phyloP scores from a whole-genome alignment of 1,140 invertebrate species.

The Laodelphax striatellus region DNA sequence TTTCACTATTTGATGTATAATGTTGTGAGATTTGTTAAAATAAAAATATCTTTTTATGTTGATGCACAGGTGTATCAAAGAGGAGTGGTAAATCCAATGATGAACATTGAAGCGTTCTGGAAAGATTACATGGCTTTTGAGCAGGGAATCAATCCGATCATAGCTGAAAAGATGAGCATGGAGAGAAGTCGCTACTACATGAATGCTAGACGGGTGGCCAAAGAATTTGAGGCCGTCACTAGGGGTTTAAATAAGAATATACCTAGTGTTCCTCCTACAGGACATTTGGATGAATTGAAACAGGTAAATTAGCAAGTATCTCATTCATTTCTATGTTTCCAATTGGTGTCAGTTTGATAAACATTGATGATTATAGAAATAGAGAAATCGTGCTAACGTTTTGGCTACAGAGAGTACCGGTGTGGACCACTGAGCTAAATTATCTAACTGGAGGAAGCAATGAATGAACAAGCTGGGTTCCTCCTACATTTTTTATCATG shows the following conservation, averaged over 20 bases:
- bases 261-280: slow-evolving; percentile 86
- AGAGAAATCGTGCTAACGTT: too few species aligned
- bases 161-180: slow-evolving; percentile 88
- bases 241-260: slow-evolving; percentile 88
- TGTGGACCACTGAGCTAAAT: too few species aligned
- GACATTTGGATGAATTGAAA: slow-evolving; percentile 82
- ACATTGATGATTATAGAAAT: too few species aligned
- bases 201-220: slow-evolving; percentile 92
- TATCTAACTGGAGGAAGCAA: too few species aligned
- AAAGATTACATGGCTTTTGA: slow-evolving; percentile 88
- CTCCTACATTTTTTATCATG: too few species aligned
- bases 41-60: too few species aligned
- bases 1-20: too few species aligned
- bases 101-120: slow-evolving; percentile 96
- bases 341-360: too few species aligned
- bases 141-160: slow-evolving; percentile 92
- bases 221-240: slow-evolving; percentile 91
- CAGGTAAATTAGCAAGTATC: slow-evolving; percentile 47
- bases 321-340: too few species aligned
- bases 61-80: slow-evolving; percentile 72
- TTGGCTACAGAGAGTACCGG: too few species aligned
- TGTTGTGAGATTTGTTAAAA: too few species aligned
- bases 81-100: slow-evolving; percentile 92
- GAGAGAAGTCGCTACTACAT: slow-evolving; percentile 91
- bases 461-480: too few species aligned